Base-by-base conservation (phyloP, 2,888 invertebrate genomes). In the Troides aeacus region DNA sequence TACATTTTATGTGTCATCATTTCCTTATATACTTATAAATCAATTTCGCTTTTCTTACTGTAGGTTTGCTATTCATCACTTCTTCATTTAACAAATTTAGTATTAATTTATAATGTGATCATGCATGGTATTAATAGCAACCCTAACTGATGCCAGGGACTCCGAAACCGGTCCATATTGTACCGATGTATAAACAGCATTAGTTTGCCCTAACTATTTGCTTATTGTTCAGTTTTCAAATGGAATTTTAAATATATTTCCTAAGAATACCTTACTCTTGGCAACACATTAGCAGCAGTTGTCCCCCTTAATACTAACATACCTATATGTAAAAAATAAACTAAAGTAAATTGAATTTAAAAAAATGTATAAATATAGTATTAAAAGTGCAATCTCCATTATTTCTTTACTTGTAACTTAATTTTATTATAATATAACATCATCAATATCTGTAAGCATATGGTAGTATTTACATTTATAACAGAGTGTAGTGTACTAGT, bases 161-260 rank as follows among this genome's bases (percentile, higher is more conserved):
- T 63, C 10, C 56, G 4, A 64, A 36, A 65, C 69, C 64, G 65
- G 62, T 39, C 53, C 39, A 56, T 64, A 65, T 65, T 61, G 64
- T 30, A 62, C 61, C 65, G 57, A 59, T 50, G 64, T 68, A 59
- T 59, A 69, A 61, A 64, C 64, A 46, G 23, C 64, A 62, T 69
- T 57, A 57, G 62, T 62, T 69, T 46, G 39, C 17, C 42, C 53
- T 57, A 56, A 61, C 39, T 50, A 62, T 69, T 62, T 69, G 64
- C 58, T 59, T 59, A 24, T 50, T 46, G 65, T 61, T 46, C 4
- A n/a, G 57, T 12, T 21, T 42, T 42, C 23, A 46, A 57, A 56
- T 69, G 39, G 46, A 57, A 61, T 36, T 39, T 46, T 42, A 56
- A 59, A 64, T 12, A 18, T 36, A 68, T 59, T 61, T 56, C 10